These are phyloP conservation scores for Hippoglossus stenolepis DNA, from an alignment of 2,113 vertebrate genomes.

Conservation along the genomic window DNA sequence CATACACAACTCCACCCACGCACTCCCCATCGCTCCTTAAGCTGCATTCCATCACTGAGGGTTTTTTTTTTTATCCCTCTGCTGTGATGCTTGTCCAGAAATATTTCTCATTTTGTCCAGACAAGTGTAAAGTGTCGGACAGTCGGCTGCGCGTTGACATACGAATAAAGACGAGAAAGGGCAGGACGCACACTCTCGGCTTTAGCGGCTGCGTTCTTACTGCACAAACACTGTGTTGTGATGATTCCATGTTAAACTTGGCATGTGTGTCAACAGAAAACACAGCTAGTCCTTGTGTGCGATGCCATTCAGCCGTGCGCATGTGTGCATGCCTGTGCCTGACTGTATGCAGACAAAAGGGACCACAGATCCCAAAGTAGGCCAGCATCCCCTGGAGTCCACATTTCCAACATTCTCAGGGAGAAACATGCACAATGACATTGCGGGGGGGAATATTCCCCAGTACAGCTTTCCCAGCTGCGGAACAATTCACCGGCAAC, in stretches of 20 bases:
- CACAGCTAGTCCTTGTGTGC: conserved; percentile 12
- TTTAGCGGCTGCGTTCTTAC: conserved; percentile 10
- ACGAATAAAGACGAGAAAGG: conserved; percentile 35
- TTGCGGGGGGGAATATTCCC: conserved; percentile 44
- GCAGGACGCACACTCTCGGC: neutral
- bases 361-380: conserved; percentile 69
- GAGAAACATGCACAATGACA: conserved; percentile 61
- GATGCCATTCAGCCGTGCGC: conserved; percentile 9
- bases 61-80: conserved; percentile 9
- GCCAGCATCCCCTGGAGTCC: conserved; percentile 66
- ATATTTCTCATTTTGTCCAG: conserved; percentile 31
- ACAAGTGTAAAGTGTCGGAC: conserved; percentile 19
- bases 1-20: neutral
- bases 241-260: conserved; percentile 25
- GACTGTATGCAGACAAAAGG: conserved; percentile 46
- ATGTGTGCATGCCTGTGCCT: conserved; percentile 30
- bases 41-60: conserved; percentile 8
- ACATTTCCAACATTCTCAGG: conserved; percentile 53
- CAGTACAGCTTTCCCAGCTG: conserved; percentile 51
- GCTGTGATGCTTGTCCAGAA: conserved; percentile 35
- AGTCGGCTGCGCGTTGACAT: conserved; percentile 12
- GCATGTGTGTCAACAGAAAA: conserved; percentile 33
- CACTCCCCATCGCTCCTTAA: conserved; percentile 5
- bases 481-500: conserved; percentile 56
- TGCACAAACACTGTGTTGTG: neutral